phyloP scores from a whole-genome alignment of 2,113 vertebrate genomes.

The Tinamus guttatus region DNA sequence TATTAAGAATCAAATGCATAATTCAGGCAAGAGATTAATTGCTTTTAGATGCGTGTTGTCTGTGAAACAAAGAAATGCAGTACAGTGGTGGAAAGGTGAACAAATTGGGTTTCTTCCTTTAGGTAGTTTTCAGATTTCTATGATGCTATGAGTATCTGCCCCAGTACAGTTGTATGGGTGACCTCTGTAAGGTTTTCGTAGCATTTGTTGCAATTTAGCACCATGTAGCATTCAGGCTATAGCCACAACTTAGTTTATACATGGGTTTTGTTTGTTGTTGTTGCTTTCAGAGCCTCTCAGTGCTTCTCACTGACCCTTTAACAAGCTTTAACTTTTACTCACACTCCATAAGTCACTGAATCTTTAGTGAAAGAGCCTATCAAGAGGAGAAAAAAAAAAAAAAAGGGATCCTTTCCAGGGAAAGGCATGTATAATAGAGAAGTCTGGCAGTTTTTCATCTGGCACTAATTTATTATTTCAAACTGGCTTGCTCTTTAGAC shows the following conservation, averaged over 20 bases:
- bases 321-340: constrained; percentile 62
- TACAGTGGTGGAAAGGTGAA: background rate
- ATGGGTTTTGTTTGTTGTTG: constrained; percentile 45
- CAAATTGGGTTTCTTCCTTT: background rate
- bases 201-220: constrained; percentile 44
- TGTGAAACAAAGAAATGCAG: background rate
- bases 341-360: constrained; percentile 68
- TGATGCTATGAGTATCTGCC: constrained; percentile 51
- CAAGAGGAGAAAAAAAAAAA: constrained; percentile 49
- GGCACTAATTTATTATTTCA: constrained; percentile 69
- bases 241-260: constrained; percentile 25
- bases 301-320: constrained; percentile 55
- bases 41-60: background rate
- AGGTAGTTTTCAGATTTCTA: constrained; percentile 31
- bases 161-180: background rate
- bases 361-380: constrained; percentile 62
- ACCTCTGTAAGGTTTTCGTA: constrained; percentile 1
- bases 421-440: constrained; percentile 60
- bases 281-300: constrained; percentile 52
- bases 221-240: background rate
- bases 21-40: background rate
- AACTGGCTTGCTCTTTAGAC: constrained; percentile 55
- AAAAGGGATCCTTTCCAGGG: constrained; percentile 67
- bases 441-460: constrained; percentile 46
- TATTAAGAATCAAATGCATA: background rate